Evolutionary conservation across 2,888 invertebrate genomes (phyloP).

Genomic region (Leucophenga montana): DNA sequence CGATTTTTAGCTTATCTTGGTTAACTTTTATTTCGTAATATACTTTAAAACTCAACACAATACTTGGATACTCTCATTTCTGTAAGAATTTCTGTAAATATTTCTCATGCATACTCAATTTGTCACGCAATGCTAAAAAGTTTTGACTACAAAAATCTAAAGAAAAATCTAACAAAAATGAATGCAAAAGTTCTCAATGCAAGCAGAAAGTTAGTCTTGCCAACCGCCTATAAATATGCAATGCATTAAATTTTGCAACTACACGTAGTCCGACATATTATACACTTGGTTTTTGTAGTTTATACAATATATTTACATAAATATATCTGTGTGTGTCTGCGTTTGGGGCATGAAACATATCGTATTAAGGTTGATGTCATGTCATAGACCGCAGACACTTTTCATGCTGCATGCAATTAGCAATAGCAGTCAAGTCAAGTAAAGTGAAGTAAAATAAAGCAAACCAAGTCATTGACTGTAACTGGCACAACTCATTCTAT

Average conservation of each 20-base stretch:
- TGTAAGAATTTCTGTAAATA: not conserved
- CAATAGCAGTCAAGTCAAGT: slow-evolving; percentile 1
- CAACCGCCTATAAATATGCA: slow-evolving; percentile 27
- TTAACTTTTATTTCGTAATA: not conserved
- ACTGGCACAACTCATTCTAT: not conserved
- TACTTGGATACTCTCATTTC: no score
- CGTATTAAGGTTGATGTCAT: slow-evolving; percentile 26
- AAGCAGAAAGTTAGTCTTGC: not conserved
- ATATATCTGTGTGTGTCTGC: not conserved
- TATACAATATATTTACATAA: not conserved
- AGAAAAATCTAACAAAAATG: not conserved
- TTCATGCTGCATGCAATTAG: slow-evolving; percentile 32
- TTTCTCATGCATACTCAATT: not conserved
- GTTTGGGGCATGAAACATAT: not conserved
- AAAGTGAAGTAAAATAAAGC: not conserved
- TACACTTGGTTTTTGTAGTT: not conserved
- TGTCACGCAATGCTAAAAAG: not conserved
- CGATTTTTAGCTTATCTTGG: not conserved
- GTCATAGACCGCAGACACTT: slow-evolving; percentile 28
- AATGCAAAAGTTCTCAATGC: not conserved
- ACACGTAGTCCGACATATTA: not conserved
- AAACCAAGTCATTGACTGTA: not conserved
- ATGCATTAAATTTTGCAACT: slow-evolving; percentile 6
- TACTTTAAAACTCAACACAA: not conserved
- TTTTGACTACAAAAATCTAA: not conserved